phyloP scores from a whole-genome alignment of 2,888 invertebrate genomes.

The Tinea semifulvella region DNA sequence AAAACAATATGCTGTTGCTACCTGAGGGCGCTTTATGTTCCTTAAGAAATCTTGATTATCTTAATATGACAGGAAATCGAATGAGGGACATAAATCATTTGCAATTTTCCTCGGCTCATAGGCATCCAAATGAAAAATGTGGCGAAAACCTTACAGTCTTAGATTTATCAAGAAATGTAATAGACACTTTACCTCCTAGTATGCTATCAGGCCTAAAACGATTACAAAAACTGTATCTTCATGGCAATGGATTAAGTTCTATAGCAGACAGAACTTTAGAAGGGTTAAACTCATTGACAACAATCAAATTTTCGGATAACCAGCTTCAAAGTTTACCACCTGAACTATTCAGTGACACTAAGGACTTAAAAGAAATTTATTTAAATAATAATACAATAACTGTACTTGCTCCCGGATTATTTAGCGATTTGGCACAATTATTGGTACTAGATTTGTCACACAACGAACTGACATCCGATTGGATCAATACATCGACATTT shows the following conservation, averaged over 20 bases:
- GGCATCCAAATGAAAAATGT: conserved; percentile 71
- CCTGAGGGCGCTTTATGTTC: conserved; percentile 81
- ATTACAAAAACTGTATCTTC: conserved; percentile 77
- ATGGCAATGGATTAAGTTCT: conserved; percentile 78
- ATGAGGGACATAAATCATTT: conserved; percentile 79
- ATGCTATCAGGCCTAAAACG: conserved; percentile 76
- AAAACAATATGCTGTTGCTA: conserved; percentile 83
- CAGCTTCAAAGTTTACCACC: conserved; percentile 82
- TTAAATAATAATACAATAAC: conserved; percentile 84
- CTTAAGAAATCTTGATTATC: conserved; percentile 75
- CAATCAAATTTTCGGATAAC: conserved; percentile 83
- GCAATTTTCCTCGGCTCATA: conserved; percentile 70
- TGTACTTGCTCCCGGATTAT: conserved; percentile 81
- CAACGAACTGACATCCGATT: conserved; percentile 83
- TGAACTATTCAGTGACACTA: conserved; percentile 80
- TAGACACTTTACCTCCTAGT: conserved; percentile 77
- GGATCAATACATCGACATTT: conserved; percentile 85
- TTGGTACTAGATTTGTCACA: conserved; percentile 79
- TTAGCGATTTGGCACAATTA: conserved; percentile 78
- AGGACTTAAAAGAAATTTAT: conserved; percentile 81
- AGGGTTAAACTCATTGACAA: conserved; percentile 75
- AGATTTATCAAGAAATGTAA: conserved; percentile 81
- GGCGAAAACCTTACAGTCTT: conserved; percentile 74
- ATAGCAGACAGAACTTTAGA: conserved; percentile 82
- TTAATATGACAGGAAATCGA: conserved; percentile 83